These are phyloP conservation scores for Stomatorhinus walkeri DNA, from an alignment of 2,797 vertebrate species.

Conservation along the genomic window DNA sequence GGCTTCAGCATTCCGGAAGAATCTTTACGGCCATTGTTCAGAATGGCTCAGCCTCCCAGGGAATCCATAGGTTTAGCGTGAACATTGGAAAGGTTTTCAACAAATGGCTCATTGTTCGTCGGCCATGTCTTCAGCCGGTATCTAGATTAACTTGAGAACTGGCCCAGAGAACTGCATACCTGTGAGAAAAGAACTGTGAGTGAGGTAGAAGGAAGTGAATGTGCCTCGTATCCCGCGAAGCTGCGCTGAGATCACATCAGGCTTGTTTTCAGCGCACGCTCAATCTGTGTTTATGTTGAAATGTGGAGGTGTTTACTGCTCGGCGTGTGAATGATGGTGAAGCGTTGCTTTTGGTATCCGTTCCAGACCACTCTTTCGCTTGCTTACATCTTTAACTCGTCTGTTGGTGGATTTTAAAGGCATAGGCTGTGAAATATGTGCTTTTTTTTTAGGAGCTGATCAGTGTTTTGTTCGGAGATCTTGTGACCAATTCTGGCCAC, in stretches of 20 bases:
- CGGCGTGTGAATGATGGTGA: background rate
- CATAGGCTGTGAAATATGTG: background rate
- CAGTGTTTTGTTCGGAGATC: background rate
- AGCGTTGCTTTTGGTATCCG: background rate
- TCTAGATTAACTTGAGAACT: background rate
- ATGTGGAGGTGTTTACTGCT: background rate
- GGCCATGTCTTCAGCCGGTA: too few relatives aligned
- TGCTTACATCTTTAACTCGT: background rate
- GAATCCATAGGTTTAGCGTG: background rate
- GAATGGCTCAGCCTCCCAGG: background rate
- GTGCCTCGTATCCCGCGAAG: background rate
- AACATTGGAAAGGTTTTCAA: background rate
- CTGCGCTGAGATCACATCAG: background rate
- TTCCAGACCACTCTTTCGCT: background rate
- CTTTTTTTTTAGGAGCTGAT: background rate
- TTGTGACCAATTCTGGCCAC: background rate
- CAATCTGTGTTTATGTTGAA: background rate
- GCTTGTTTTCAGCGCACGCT: background rate
- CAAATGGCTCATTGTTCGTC: background rate
- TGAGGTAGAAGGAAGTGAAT: slow-evolving; percentile 7
- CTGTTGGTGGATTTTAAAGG: background rate
- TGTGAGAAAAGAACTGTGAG: slow-evolving; percentile 5
- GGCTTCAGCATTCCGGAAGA: background rate
- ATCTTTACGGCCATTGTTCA: background rate
- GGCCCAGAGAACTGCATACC: background rate